These are phyloP conservation scores for Carapus acus DNA, from an alignment of 2,797 vertebrate genomes.

Conservation along the genomic window DNA sequence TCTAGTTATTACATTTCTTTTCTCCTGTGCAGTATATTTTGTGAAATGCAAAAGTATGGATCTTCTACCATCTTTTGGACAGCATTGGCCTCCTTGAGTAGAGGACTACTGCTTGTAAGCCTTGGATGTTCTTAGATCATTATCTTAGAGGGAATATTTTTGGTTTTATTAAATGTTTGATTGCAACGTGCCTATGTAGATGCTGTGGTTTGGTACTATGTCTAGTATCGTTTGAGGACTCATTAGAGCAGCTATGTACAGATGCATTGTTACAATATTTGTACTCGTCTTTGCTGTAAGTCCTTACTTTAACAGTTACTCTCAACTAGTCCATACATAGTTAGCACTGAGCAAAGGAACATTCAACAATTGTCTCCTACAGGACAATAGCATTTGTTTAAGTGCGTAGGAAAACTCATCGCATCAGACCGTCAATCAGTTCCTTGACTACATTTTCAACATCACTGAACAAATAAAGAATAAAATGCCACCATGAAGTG, in stretches of 20 bases:
- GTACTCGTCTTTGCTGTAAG: conserved; percentile 54
- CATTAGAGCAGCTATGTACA: conserved; percentile 65
- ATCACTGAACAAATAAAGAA: conserved; percentile 11
- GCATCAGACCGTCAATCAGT: conserved; percentile 3
- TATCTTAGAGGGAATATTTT: conserved; percentile 10
- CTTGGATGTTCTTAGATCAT: background rate
- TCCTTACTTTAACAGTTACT: conserved; percentile 32
- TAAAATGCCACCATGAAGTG: background rate
- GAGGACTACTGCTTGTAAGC: conserved; percentile 8
- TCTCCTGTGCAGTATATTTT: conserved; percentile 26
- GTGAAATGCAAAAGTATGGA: conserved; percentile 23
- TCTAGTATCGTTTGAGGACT: conserved; percentile 48
- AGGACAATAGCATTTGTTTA: conserved; percentile 30
- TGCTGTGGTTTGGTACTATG: conserved; percentile 49
- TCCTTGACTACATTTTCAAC: background rate
- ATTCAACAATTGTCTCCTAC: conserved; percentile 35
- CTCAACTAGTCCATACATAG: conserved; percentile 48
- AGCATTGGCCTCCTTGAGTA: conserved; percentile 13
- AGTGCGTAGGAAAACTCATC: background rate
- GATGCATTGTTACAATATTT: conserved; percentile 40
- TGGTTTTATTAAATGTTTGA: conserved; percentile 15
- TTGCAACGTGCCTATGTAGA: conserved; percentile 45
- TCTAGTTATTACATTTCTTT: conserved; percentile 1
- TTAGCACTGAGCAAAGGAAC: conserved; percentile 45
- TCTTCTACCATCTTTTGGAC: conserved; percentile 19